Percentiles rank a stretch among this genome's conserved stretches.
Conservation (phyloP, 53 echinoderm and acorn worm species). For the Hippasteria phrygiana region DNA sequence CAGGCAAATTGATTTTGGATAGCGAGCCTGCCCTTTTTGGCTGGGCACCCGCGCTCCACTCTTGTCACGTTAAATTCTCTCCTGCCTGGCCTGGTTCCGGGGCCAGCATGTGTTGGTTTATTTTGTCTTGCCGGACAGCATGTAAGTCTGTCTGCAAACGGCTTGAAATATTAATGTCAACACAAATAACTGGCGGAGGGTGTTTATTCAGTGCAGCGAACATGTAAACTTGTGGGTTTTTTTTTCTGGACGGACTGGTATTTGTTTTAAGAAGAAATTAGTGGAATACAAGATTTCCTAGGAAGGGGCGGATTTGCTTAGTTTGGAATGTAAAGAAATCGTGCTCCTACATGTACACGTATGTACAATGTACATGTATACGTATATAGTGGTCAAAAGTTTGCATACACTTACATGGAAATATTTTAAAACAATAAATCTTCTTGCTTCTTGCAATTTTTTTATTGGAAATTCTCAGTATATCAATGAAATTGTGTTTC, state of each 20-base stretch:
- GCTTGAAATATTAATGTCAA: conserved; percentile 45
- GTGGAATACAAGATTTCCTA: background rate
- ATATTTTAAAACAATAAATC: no score
- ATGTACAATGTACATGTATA: no score
- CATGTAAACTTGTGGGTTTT: background rate
- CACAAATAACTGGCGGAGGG: conserved; percentile 4
- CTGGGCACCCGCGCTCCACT: conserved; percentile 19
- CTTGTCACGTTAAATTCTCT: conserved; percentile 41
- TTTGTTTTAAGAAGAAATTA: conserved; percentile 14
- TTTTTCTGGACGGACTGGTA: conserved; percentile 24
- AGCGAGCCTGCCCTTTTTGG: conserved; percentile 23
- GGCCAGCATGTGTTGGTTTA: conserved; percentile 31
- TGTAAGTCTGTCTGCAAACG: conserved; percentile 8
- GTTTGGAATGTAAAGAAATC: no score
- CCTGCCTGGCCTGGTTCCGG: conserved; percentile 4
- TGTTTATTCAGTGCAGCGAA: conserved; percentile 36
- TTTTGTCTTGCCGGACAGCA: background rate
- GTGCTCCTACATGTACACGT: no score
- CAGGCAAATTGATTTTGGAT: conserved; percentile 55
- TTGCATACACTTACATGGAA: no score
- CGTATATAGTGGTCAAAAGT: no score
- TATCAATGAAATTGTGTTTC: no score
- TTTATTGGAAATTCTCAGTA: no score
- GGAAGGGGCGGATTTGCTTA: no score
- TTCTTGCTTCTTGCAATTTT: no score